Evolutionary conservation across 2,113 vertebrate species (phyloP), one percentile per base, ranked within the genome.

Genomic region (Perca flavescens): DNA sequence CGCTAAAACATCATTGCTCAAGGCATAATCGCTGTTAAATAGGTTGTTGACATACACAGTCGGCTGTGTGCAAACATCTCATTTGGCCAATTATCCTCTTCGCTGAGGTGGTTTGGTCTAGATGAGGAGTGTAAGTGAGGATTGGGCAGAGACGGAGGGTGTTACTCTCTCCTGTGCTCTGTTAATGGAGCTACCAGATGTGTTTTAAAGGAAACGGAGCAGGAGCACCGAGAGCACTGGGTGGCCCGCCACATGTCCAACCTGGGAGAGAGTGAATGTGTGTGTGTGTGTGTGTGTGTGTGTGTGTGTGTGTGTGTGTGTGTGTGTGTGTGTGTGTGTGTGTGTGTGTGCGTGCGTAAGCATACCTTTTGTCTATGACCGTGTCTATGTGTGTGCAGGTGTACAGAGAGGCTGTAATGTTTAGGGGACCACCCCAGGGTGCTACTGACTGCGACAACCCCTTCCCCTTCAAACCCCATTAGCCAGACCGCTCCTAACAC

Each of bases 31-130:
- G 1, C 81, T 80, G 75, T 83, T 90, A 86, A 90, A 87, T 72
- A 87, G 88, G 74, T 89, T 94, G 91, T 91, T 92, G 88, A 93
- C 89, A 91, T 78, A 82, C 83, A 89, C 67, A 77, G 77, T 79
- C 47, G 68, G 69, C 84, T 84, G 81, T 82, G 84, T 83, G 83
- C 91, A 91, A 92, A 87, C 77, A 86, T 77, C 83, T 89, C 81
- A 92, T 92, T 93, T 87, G 76, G 74, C 68, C 87, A 86, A 89
- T 93, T 80, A 90, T 88, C 78, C 72, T 53, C 72, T 76, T 83
- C 14, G 3, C 80, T 2, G 74, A 83, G 77, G 79, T 78, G 85
- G 77, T 69, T 57, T 50, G 82, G 77, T 70, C 84, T 80, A 36
- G 50, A 87, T 74, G 47, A 84, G 77, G 36, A 60, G 66, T 40